Conservation (phyloP, 2,888 invertebrate genomes). For the Panopea generosa region DNA sequence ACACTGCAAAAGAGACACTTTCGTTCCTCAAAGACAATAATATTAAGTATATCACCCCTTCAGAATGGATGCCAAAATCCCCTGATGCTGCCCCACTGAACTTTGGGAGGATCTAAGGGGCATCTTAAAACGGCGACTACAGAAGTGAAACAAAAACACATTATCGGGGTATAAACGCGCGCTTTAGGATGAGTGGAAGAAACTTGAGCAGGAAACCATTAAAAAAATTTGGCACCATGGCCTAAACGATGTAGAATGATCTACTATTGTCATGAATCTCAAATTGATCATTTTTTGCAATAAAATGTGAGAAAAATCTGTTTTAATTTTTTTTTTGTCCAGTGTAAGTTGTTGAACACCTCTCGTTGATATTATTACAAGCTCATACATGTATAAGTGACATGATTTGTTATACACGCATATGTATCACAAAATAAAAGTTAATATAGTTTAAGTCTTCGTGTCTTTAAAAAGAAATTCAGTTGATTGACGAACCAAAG, state of each 20-base stretch:
- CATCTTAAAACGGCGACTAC: neutral
- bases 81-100: conserved; percentile 6
- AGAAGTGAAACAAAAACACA: neutral
- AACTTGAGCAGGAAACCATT: neutral
- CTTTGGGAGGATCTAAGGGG: neutral
- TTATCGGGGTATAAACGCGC: neutral
- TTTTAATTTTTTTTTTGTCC: no score
- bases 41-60: conserved; percentile 7
- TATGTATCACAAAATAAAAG: no score
- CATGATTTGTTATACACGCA: no score
- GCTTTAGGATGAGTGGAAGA: neutral
- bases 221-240: no score
- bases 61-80: conserved; percentile 15
- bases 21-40: conserved; percentile 4
- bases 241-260: neutral
- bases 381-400: no score
- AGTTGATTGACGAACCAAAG: no score
- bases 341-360: no score
- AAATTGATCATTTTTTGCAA: neutral
- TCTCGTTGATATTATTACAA: no score
- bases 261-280: neutral
- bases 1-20: conserved; percentile 12
- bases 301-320: no score
- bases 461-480: no score
- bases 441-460: no score